Base-by-base conservation (phyloP, 2,113 vertebrate genomes). In the Sinosuthora webbiana region DNA sequence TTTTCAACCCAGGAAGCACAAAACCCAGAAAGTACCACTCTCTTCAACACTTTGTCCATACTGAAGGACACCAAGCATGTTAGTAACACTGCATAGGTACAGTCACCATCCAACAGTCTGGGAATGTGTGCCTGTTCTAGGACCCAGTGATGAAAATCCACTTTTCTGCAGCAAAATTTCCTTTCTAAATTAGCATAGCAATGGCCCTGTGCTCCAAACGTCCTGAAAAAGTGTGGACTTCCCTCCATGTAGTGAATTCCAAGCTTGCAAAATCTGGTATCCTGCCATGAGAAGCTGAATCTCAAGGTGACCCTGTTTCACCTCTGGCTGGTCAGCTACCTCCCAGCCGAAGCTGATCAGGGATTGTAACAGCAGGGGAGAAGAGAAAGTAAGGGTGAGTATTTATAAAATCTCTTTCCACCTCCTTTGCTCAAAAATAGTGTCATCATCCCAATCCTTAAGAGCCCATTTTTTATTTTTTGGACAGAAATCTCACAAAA, bases 41-140 rank as follows among this genome's bases (percentile, higher is more conserved):
- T 75, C 28, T 52, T 62, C 53, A 87, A 56, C 5, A 3, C 28
- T 90, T 64, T 42, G 39, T 82, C 53, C 37, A 2, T 52, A 37
- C 1, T 42, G 55, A 85, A 68, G 27, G 41, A 49, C 3, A 7
- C 57, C 70, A 90, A 85, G 44, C 31, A 76, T 0, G 0, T 65
- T 4, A 0, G 37, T 44, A 85, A 60, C 17, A 5, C 1, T n/a
- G 30, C 0, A 0, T 31, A 37, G 55, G 25, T 41, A n/a, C 12
- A 59, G 65, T 33, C 27, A 62, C n/a, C 41, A 44, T 41, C 57
- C 76, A 73, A 10, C 15, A 31, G 9, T 57, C 59, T 30, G 75
- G 41, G 55, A 85, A 73, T 0, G 5, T 1, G 4, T 59, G 55
- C 27, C 23, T 42, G 11, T 62, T 86, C 22, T n/a, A 55, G 57